Conservation (phyloP, 2,113 vertebrate species). For the Chloebia gouldiae region DNA sequence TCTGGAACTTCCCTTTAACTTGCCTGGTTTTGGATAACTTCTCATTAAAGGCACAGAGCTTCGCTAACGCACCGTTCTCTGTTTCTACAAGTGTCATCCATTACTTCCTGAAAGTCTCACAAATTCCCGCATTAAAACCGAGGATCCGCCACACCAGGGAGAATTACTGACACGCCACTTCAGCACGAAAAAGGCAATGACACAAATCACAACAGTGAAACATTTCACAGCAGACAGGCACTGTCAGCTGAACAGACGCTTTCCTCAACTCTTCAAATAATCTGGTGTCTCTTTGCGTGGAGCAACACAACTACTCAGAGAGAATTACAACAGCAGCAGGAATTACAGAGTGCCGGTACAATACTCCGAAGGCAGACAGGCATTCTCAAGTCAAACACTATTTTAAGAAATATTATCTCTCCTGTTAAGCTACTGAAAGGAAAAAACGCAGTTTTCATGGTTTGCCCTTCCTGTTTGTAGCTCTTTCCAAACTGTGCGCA, state of each 20-base stretch:
- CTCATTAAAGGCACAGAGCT: background rate
- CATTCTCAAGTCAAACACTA: background rate
- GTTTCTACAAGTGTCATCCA: background rate
- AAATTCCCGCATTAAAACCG: background rate
- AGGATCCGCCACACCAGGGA: background rate
- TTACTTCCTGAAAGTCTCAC: background rate
- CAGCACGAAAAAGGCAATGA: background rate
- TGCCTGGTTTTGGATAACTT: background rate
- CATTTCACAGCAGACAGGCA: background rate
- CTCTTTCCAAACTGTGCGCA: background rate
- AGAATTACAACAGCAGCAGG: background rate
- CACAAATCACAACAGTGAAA: background rate
- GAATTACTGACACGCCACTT: background rate
- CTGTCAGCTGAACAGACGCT: background rate
- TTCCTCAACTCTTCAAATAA: background rate
- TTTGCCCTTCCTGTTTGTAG: constrained; percentile 6
- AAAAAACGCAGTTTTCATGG: background rate
- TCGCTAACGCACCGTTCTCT: rapidly evolving
- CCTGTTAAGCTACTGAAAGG: background rate
- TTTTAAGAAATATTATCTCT: background rate
- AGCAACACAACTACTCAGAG: background rate
- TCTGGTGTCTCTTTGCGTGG: background rate
- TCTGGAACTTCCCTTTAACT: background rate
- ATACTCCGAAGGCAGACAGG: background rate
- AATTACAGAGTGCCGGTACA: background rate